Base-by-base conservation (phyloP, 2,888 invertebrate genomes). In the Nasonovia ribisnigri region DNA sequence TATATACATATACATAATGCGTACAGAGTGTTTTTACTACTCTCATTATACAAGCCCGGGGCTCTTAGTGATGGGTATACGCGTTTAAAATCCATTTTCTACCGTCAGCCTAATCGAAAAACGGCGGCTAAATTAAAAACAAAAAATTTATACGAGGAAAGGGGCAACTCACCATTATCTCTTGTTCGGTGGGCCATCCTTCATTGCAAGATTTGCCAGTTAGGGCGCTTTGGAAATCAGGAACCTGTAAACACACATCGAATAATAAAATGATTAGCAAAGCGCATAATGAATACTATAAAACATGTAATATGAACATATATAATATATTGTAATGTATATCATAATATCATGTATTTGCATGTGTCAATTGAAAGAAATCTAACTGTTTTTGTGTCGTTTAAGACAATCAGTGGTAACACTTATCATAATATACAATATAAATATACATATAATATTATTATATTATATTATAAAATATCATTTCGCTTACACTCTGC, bases 131-230 rank as follows among this genome's bases (percentile, higher is more conserved):
- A 94, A 88, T 94, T 88, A 94, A 94, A 91, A 89, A 90, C 42
- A 57, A 36, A 60, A 92, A 67, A n/a, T 43, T 26, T 20, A 46
- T 60, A 67, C 10, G 48, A 36, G 48, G 67, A 57, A 60, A 46
- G 84, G 42, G 13, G 20, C 29, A 11, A 94, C 95, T 95, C 90
- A 95, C 95, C 95, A 95, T 95, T 92, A 95, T 95, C 94, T 95
- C 95, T 94, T 95, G 95, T 94, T 95, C 95, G 88, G 95, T 95
- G 16, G 95, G 95, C 95, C 95, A 95, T 93, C 95, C 95, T 95
- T 95, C 95, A 88, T 95, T 95, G 91, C 95, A 95, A 93, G 95
- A 95, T 95, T 95, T 95, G 57, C 94, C 95, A 87, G 95, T 94
- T 46, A 95, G 91, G 48, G 95, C 94, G 91, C 95, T 95, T 91